These are phyloP conservation scores for Pygoscelis adeliae DNA, from an alignment of 2,113 vertebrate species.

Conservation along the genomic window DNA sequence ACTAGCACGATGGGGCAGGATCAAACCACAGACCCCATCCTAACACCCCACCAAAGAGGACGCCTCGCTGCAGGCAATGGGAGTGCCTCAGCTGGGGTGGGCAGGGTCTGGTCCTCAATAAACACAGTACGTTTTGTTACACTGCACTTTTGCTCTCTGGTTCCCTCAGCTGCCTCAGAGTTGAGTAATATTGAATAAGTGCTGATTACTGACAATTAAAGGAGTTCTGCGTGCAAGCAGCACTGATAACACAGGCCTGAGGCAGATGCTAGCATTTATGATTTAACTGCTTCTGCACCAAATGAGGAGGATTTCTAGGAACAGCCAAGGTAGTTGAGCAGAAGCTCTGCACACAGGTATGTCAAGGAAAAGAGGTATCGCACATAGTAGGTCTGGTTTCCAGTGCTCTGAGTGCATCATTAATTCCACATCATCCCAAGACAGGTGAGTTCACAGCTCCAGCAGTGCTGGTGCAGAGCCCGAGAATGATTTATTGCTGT, in stretches of 20 bases:
- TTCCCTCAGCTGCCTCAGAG: neutral
- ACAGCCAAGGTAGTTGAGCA: neutral
- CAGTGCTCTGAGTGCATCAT: neutral
- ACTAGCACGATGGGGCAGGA: rapidly evolving
- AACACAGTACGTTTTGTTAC: rapidly evolving
- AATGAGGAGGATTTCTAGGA: neutral
- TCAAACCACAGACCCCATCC: neutral
- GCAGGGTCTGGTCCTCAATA: neutral
- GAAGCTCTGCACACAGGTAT: neutral
- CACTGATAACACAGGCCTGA: neutral
- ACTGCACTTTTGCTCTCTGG: neutral
- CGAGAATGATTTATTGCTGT: neutral
- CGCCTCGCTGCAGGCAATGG: rapidly evolving
- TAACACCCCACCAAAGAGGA: neutral
- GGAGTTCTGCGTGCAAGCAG: neutral
- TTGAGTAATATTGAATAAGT: neutral
- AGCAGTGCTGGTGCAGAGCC: neutral
- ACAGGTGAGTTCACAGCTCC: neutral
- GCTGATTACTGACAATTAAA: neutral
- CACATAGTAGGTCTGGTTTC: neutral
- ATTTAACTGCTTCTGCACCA: neutral
- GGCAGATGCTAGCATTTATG: neutral
- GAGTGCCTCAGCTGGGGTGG: neutral
- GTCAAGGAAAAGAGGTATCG: neutral
- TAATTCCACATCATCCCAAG: neutral